A percentile compares a stretch with the other conserved stretches of the same genome.
Evolutionary conservation across 2,797 vertebrate species (phyloP).

Genomic region (Benthosema pterotum): DNA sequence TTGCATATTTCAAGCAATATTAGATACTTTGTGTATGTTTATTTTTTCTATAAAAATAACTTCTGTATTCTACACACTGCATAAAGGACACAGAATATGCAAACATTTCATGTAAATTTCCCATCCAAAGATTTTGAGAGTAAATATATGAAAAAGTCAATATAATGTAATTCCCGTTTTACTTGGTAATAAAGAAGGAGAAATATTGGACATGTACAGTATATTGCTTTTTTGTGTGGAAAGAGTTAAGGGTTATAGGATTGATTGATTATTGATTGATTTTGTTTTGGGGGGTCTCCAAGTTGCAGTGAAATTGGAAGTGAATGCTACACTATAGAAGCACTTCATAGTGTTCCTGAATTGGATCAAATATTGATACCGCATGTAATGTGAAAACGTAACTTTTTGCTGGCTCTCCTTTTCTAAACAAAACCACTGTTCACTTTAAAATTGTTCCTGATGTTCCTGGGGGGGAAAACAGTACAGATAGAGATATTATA

Average conservation of each 20-base stretch:
- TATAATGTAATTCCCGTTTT: constrained; percentile 82
- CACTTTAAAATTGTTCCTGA: too few species aligned
- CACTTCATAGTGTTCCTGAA: too few species aligned
- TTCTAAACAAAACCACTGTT: too few species aligned
- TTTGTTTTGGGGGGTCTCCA: too few species aligned
- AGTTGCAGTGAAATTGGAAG: too few species aligned
- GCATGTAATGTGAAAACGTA: too few species aligned
- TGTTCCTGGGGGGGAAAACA: too few species aligned
- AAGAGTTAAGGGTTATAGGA: not conserved
- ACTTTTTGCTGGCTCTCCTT: too few species aligned
- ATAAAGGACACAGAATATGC: constrained; percentile 88
- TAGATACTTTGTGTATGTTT: constrained; percentile 38
- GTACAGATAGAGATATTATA: too few species aligned
- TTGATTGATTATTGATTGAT: too few species aligned
- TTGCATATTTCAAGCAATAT: constrained; percentile 38
- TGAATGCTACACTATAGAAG: too few species aligned
- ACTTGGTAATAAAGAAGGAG: constrained; percentile 88
- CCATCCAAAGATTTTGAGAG: constrained; percentile 85
- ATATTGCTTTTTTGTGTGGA: constrained; percentile 38
- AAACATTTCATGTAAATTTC: constrained; percentile 86
- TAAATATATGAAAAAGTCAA: constrained; percentile 79
- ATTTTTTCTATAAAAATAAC: constrained; percentile 34
- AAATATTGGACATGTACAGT: constrained; percentile 60
- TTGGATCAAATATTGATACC: too few species aligned
- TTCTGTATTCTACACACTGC: constrained; percentile 65